Evolutionary conservation across 1,140 invertebrate genomes (phyloP), one percentile per base, ranked within the genome.

Genomic region (Mycetomoellerius zeteki): DNA sequence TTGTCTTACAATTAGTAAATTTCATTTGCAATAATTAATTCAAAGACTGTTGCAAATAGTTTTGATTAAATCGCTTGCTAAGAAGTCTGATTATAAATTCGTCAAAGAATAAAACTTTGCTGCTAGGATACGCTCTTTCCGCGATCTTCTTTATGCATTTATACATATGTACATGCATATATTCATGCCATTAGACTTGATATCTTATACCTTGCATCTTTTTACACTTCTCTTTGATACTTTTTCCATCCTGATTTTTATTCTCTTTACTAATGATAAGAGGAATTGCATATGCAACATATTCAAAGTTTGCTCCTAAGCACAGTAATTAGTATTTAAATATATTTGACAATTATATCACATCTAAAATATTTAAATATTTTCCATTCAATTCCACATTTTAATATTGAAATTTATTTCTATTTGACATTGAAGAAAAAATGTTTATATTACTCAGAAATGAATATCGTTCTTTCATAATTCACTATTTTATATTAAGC

Each of bases 51-150:
- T 14, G 6, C 10, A 56, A 52, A 50, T 33, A 71, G 7, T 84
- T 84, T 84, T 14, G 27, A n/a, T 21, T 62, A 58, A 50, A 69
- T 10, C 0, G 33, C 37, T 60, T 71, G 54, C 27, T 47, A 84
- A 73, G 10, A 60, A 50, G 71, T 84, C 8, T 21, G 0, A 73
- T 84, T 84, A 24, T 33, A 73, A 84, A 84, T 84, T 84, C 27
- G 7, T 73, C 54, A 27, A 73, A 84, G 52, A 73, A 33, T 73
- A 16, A 73, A 50, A 43, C n/a, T 64, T 82, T 8, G 10, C 69
- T 75, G 33, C 52, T 72, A 71, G n/a, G 14, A 58, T 73, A 84
- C 54, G 43, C 69, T 75, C 47, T 75, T 75, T 30, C 33, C 21
- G 14, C 24, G 16, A 64, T 19, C 10, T 6, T 56, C 47, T 71